Conservation (phyloP, 2,888 invertebrate genomes). For the Meghimatium bilineatum region DNA sequence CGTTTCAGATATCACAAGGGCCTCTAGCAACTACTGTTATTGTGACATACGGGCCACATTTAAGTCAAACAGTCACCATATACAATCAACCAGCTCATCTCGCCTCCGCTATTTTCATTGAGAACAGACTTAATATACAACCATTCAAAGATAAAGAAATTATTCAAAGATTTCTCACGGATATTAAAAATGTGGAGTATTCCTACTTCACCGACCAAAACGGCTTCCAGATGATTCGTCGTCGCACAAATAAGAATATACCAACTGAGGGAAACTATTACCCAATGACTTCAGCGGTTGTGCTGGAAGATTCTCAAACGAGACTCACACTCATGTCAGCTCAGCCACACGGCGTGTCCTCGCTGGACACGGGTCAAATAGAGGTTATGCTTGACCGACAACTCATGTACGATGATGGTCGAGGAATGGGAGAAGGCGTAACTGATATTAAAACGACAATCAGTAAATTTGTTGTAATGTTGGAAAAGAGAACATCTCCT, state of each 20-base stretch:
- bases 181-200: constrained; percentile 58
- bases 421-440: constrained; percentile 74
- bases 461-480: constrained; percentile 65
- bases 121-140: constrained; percentile 64
- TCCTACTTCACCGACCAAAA: constrained; percentile 75
- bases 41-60: constrained; percentile 80
- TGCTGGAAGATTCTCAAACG: constrained; percentile 66
- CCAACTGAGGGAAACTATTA: constrained; percentile 74
- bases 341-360: constrained; percentile 74
- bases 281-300: constrained; percentile 71
- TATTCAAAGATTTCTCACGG: constrained; percentile 70
- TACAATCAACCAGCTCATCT: constrained; percentile 62
- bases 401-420: constrained; percentile 69
- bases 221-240: constrained; percentile 70
- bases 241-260: constrained; percentile 62
- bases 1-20: constrained; percentile 90
- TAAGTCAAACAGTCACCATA: constrained; percentile 63
- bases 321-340: constrained; percentile 69
- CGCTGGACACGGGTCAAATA: constrained; percentile 66
- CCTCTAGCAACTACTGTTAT: constrained; percentile 89
- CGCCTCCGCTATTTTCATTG: constrained; percentile 62
- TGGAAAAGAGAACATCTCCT: constrained; percentile 56
- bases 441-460: constrained; percentile 68
- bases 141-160: constrained; percentile 68
- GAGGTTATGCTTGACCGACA: constrained; percentile 76